Base-by-base conservation (phyloP, 2,888 invertebrate species). In the Watsonalla cultraria region DNA sequence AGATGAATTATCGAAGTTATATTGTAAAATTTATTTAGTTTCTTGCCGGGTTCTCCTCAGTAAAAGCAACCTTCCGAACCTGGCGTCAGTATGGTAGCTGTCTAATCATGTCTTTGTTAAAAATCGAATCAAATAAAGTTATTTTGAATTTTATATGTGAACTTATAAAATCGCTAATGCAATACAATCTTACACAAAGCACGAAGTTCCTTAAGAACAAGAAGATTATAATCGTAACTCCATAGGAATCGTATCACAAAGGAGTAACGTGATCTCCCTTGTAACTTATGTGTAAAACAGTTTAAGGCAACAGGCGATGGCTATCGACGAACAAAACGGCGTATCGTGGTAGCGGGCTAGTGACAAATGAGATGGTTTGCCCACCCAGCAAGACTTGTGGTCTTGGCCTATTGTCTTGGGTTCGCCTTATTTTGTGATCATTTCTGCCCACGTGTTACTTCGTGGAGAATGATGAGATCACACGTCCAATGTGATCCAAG, bases 281-380 rank as follows among this genome's bases (percentile, higher is more conserved):
- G 68, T 83, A 85, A 86, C 80, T 84, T 86, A 88, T 84, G 86
- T 83, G 84, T 84, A 80, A 85, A 86, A 78, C 82, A 80, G 75
- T 83, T 84, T 79, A 78, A 78, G 76, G 68, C 70, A 80, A 77
- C 74, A 66, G 70, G 69, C 75, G 74, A 87, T 86, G 68, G 65
- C 77, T 80, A 86, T 82, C 78, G 54, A 55, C 57, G 60, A 70
- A 82, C 78, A 81, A 79, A 78, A 75, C 78, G 66, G 83, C 85
- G 86, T 86, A 86, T 80, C 81, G 78, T 80, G 82, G 86, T 85
- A 85, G 85, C 83, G 74, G 75, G 58, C 69, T 70, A 66, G 70
- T 85, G 88, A 88, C 87, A 85, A 88, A 88, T 87, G 85, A 73
- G 72, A 58, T 55, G 57, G 56, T 60, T 59, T 57, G 86, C 74